A percentile compares a stretch with the other conserved stretches of the same genome.
Evolutionary conservation across 2,797 vertebrate species (phyloP).

Genomic region (Hybognathus amarus): DNA sequence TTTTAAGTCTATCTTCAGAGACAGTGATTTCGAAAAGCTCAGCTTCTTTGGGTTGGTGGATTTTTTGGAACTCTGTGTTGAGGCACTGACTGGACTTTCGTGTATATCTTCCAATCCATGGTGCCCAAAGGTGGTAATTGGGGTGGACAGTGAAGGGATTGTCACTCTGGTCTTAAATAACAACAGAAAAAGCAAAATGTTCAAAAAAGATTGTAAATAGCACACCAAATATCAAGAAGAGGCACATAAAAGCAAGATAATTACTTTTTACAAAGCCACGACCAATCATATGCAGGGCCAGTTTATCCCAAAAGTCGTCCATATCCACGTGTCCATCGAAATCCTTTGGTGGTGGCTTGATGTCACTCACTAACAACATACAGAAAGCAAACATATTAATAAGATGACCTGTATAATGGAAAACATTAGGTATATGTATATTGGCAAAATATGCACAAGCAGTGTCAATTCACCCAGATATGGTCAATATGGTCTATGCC

Average conservation of each 20-base stretch:
- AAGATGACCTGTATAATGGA: background rate
- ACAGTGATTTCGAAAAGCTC: conserved; percentile 3
- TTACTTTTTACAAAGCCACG: conserved; percentile 15
- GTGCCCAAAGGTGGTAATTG: background rate
- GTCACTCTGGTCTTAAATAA: background rate
- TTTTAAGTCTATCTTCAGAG: conserved; percentile 3
- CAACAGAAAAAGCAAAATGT: background rate
- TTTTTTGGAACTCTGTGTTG: conserved; percentile 19
- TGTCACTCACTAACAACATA: conserved; percentile 6
- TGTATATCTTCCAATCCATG: background rate
- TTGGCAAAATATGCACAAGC: background rate
- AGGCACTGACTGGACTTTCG: background rate
- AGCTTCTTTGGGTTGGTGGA: conserved; percentile 1
- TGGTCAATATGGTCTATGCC: background rate
- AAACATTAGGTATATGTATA: background rate
- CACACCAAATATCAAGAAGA: background rate
- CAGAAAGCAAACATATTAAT: background rate
- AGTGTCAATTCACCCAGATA: background rate
- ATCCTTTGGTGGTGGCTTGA: conserved; percentile 11
- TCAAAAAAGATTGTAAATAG: background rate
- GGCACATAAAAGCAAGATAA: background rate
- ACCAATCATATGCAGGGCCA: conserved; percentile 1
- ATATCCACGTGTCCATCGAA: background rate
- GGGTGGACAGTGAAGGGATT: conserved; percentile 2
- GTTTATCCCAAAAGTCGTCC: background rate